Base-by-base conservation (phyloP, 2,888 invertebrate genomes). In the Hypomecis atomaria region DNA sequence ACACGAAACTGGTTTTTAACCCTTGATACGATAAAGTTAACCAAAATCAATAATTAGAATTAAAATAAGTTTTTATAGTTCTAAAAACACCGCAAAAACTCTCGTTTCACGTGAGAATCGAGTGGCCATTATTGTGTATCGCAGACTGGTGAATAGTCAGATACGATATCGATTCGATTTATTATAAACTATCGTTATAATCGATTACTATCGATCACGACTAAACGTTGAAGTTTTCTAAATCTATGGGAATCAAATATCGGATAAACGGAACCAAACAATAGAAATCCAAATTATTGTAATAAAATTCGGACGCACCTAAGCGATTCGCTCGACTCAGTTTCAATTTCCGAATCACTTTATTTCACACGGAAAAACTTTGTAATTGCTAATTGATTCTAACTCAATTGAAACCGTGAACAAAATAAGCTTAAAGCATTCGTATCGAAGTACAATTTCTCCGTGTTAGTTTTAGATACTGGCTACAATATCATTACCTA, bases 151-250 rank as follows among this genome's bases (percentile, higher is more conserved):
- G 37, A 66, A 57, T 53, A 59, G 54, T 55, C 55, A 37, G 57
- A 62, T 63, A 62, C 61, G 70, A 66, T 66, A 71, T 67, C 65
- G 73, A 79, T 77, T 80, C 75, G 75, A 77, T 78, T 79, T 74
- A 76, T 73, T 64, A 69, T 67, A 70, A 71, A 70, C 60, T 65
- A 67, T 63, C 66, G 62, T 71, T 70, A 70, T 74, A 78, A 78
- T 79, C 81, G 76, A 77, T 78, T 79, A 71, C 65, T 65, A 73
- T 72, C 76, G 72, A 73, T 78, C 75, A 77, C 72, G 71, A 71
- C 73, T 67, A 77, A 81, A 80, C 74, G 76, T 60, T 59, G 69
- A 69, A 57, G 53, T 58, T 71, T 76, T 72, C 71, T 56, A 48
- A 56, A 47, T 56, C 47, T 76, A 75, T 76, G 73, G 73, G 76